These are phyloP conservation scores for Dynastes tityus DNA, from an alignment of 2,888 invertebrate genomes.

Conservation along the genomic window DNA sequence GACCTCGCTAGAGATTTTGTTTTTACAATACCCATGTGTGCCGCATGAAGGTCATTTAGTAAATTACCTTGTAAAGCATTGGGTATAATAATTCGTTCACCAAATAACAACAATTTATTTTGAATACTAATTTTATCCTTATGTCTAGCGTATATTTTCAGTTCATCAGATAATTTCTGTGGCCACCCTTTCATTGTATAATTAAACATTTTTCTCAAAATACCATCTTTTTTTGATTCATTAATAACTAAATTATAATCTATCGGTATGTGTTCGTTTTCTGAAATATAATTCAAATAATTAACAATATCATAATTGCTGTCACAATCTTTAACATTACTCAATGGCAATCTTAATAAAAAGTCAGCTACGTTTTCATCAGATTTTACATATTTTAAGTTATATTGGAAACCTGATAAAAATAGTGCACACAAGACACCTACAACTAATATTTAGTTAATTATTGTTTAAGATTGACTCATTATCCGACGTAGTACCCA, in stretches of 20 bases:
- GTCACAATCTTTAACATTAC: not conserved
- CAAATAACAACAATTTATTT: not conserved
- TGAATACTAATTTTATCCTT: not conserved
- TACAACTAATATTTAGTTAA: too few species aligned
- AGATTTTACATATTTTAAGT: too few species aligned
- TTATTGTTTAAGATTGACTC: too few species aligned
- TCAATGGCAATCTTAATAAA: too few species aligned
- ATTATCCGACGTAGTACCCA: too few species aligned
- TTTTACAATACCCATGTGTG: too few species aligned
- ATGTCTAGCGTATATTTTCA: not conserved
- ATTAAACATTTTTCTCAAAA: not conserved
- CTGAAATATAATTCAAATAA: constrained; percentile 2
- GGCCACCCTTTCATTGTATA: constrained; percentile 1
- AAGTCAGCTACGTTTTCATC: too few species aligned
- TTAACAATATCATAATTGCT: not conserved
- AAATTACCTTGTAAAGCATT: not conserved
- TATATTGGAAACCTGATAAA: too few species aligned
- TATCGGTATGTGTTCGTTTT: not conserved
- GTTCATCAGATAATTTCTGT: not conserved
- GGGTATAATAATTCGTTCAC: not conserved
- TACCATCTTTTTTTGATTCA: not conserved
- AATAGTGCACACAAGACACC: too few species aligned
- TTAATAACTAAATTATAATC: constrained; percentile 18
- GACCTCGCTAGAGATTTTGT: not conserved
- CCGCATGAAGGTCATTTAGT: not conserved